Evolutionary conservation across 1,140 invertebrate genomes (phyloP).

Genomic region (Drosophila malerkotliana): DNA sequence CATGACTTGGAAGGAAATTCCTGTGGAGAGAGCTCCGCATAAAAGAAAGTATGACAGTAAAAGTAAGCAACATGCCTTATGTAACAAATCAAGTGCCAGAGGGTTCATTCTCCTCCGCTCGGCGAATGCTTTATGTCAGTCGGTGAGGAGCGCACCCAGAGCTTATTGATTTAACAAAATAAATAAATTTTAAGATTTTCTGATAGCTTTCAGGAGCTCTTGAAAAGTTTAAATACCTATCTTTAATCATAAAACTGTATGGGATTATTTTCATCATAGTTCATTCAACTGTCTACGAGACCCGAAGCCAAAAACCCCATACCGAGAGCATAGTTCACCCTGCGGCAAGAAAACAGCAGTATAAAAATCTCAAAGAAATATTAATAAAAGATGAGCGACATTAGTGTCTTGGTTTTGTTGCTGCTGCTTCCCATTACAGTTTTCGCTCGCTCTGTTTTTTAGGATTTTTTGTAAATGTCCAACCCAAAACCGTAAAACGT

Average conservation of each 20-base stretch:
- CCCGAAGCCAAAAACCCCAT: slow-evolving; percentile 12
- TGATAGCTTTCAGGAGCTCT: background rate
- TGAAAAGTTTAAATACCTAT: slow-evolving; percentile 10
- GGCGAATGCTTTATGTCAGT: slow-evolving; percentile 43
- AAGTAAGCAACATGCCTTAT: slow-evolving; percentile 60
- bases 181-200: background rate
- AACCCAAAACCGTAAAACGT: slow-evolving; percentile 75
- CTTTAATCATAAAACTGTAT: background rate
- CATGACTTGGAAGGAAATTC: slow-evolving; percentile 36
- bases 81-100: slow-evolving; percentile 58
- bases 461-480: slow-evolving; percentile 56
- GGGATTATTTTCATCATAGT: background rate
- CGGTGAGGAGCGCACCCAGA: background rate
- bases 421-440: slow-evolving; percentile 38
- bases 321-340: slow-evolving; percentile 28
- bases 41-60: slow-evolving; percentile 59
- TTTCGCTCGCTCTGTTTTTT: slow-evolving; percentile 10
- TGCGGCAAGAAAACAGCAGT: slow-evolving; percentile 46
- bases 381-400: slow-evolving; percentile 82
- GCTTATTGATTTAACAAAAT: slow-evolving; percentile 29
- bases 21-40: slow-evolving; percentile 36
- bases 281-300: slow-evolving; percentile 51
- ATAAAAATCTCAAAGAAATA: slow-evolving; percentile 79
- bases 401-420: slow-evolving; percentile 69
- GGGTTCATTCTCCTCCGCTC: slow-evolving; percentile 34